These are phyloP conservation scores for Chelonus formosanus DNA, from an alignment of 2,888 invertebrate genomes.

Conservation along the genomic window DNA sequence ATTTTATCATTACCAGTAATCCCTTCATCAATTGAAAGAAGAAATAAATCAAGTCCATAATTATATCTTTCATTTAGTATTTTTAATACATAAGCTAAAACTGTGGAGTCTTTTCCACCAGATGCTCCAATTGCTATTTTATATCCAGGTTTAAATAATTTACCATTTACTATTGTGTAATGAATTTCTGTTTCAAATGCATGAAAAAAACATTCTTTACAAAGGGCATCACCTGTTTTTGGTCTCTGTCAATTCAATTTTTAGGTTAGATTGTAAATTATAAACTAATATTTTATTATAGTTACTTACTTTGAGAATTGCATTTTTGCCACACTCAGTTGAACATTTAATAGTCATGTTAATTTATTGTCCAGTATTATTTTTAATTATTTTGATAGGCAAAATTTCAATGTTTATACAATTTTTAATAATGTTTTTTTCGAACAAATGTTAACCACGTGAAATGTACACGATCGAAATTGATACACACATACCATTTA, in stretches of 20 bases:
- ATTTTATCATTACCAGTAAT: constrained; percentile 74
- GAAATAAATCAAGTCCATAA: constrained; percentile 87
- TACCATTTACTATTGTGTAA: constrained; percentile 82
- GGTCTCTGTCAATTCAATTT: constrained; percentile 72
- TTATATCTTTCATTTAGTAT: constrained; percentile 87
- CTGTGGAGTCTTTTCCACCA: constrained; percentile 97
- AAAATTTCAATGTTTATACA: too few relatives aligned
- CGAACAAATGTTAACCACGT: too few relatives aligned
- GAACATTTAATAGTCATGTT: too few relatives aligned
- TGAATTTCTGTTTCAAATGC: constrained; percentile 97
- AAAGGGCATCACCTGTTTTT: constrained; percentile 90
- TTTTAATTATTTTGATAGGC: too few relatives aligned
- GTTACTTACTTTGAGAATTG: too few relatives aligned
- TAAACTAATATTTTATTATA: too few relatives aligned
- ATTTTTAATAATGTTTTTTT: too few relatives aligned
- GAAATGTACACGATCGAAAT: too few relatives aligned
- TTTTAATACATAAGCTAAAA: constrained; percentile 92
- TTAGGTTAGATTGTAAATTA: too few relatives aligned
- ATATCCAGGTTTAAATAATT: constrained; percentile 83
- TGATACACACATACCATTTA: too few relatives aligned
- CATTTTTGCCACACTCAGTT: too few relatives aligned
- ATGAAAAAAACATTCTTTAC: constrained; percentile 92
- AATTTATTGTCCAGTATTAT: too few relatives aligned
- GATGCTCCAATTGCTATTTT: constrained; percentile 94
- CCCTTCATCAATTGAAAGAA: constrained; percentile 98